These are phyloP conservation scores for Morpho helenor DNA, from an alignment of 2,888 invertebrate species.

Conservation along the genomic window DNA sequence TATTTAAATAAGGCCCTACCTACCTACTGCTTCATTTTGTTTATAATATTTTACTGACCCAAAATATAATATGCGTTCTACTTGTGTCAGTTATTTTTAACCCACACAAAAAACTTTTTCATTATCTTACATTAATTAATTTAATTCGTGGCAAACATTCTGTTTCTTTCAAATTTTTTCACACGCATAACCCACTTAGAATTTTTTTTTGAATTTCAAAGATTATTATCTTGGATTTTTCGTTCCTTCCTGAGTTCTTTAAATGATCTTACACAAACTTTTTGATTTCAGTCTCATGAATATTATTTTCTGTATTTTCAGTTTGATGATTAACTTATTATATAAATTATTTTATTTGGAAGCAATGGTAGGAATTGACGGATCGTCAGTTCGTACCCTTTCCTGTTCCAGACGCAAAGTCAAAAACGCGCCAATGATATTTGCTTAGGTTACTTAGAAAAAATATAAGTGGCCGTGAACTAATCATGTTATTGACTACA, in stretches of 20 bases:
- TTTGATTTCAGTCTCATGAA: background rate
- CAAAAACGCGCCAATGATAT: too few species aligned
- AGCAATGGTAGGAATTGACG: too few species aligned
- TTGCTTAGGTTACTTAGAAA: too few species aligned
- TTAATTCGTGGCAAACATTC: slow-evolving; percentile 6
- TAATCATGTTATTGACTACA: too few species aligned
- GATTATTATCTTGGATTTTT: background rate
- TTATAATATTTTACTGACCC: background rate
- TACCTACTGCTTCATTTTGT: background rate
- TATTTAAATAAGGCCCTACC: too few species aligned
- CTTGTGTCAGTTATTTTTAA: background rate
- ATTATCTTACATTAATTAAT: background rate
- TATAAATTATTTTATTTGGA: too few species aligned
- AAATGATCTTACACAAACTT: background rate
- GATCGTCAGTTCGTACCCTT: too few species aligned
- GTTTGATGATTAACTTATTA: too few species aligned
- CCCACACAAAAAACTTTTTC: background rate
- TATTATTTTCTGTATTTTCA: background rate
- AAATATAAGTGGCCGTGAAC: too few species aligned
- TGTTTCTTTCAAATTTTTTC: background rate
- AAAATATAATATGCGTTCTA: background rate
- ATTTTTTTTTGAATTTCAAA: background rate
- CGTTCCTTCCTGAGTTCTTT: background rate
- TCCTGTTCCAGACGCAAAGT: too few species aligned
- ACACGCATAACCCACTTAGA: background rate